A percentile compares a stretch with the other conserved stretches of the same genome.
Evolutionary conservation across 2,797 vertebrate species (phyloP).

Genomic region (Peromyscus eremicus): DNA sequence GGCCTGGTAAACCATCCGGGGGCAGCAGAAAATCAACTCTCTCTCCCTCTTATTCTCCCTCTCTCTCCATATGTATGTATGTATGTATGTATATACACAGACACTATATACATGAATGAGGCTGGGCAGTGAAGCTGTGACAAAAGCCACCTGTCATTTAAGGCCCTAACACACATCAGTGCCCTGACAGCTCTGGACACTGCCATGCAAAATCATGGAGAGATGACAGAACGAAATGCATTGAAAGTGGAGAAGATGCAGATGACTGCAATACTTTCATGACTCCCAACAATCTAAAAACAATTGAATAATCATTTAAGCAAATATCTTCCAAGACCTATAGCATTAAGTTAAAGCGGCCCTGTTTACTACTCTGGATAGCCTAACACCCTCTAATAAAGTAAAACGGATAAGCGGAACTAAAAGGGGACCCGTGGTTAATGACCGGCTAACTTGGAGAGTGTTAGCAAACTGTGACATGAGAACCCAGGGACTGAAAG

Average conservation of each 20-base stretch:
- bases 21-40: neutral
- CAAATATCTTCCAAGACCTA: conserved; percentile 47
- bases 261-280: conserved; percentile 26
- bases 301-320: conserved; percentile 41
- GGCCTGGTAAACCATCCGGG: no score
- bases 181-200: neutral
- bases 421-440: neutral
- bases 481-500: neutral
- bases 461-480: neutral
- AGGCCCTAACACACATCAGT: neutral
- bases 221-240: conserved; percentile 9
- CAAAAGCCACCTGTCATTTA: conserved; percentile 20
- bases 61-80: no score
- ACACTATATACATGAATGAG: neutral
- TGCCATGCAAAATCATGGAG: neutral
- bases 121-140: neutral
- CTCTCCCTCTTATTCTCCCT: no score
- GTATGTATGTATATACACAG: no score
- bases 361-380: conserved; percentile 25
- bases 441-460: neutral
- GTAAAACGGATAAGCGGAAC: neutral
- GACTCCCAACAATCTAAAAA: conserved; percentile 31
- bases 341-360: conserved; percentile 36
- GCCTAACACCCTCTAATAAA: conserved; percentile 28
- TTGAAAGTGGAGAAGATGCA: conserved; percentile 30